Evolutionary conservation across 2,888 invertebrate species (phyloP), one percentile per base, ranked within the genome.

Genomic region (Theretra japonica): DNA sequence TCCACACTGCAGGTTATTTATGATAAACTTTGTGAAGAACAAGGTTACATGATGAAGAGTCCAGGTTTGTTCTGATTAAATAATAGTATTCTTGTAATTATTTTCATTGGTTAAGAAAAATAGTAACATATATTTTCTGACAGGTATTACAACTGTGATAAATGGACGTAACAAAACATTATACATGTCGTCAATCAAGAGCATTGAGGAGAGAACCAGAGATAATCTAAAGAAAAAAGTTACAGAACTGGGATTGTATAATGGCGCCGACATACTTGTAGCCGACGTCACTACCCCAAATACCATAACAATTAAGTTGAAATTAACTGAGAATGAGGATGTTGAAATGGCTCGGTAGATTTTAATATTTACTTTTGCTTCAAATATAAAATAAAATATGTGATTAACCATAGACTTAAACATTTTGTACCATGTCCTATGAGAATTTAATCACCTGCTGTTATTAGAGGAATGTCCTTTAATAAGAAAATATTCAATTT

Each of bases 211-310:
- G 83, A 95, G 96, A 79, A 99, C 99, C 0, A 96, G 97, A 79
- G 96, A 96, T 69, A 99, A 99, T 94, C 95, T 99, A 76, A 97
- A 97, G 80, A 98, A 97, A 93, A 97, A 97, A 73, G 90, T 99
- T 70, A 95, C 95, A 75, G 99, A 99, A 80, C 94, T 99, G 73
- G 98, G 97, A 2, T 91, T 99, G 25, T 95, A 90, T 73, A 97
- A 98, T 90, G 98, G 98, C 0, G 97, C 96, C 71, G 97, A 98
- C 86, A 95, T 99, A 71, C 95, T 98, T 79, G 98, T 99, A 1
- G 98, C 99, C 0, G 99, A 99, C 94, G 94, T 96, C 25, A 99
- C 99, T 4, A 97, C 97, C 6, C 99, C 99, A 0, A 97, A 96
- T 82, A 96, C 98, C 11, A 91, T 98, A 69, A 95, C 97, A n/a